Conservation (phyloP, 2,797 vertebrate species). For the Esox lucius region DNA sequence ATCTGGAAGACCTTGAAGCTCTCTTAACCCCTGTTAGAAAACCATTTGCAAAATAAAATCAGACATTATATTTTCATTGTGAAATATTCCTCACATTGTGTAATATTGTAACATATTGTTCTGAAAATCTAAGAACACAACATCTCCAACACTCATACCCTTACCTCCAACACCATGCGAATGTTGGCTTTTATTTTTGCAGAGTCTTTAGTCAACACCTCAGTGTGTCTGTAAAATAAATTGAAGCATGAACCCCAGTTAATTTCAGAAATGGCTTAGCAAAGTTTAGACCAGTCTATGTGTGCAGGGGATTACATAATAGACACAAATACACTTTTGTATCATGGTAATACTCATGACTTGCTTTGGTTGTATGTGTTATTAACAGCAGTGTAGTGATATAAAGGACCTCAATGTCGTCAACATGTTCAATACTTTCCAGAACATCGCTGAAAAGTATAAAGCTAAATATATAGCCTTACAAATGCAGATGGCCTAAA, state of each 20-base stretch:
- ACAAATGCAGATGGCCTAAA: too few relatives aligned
- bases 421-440: too few relatives aligned
- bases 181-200: conserved; percentile 91
- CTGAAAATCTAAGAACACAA: not conserved
- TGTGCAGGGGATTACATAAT: too few relatives aligned
- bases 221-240: conserved; percentile 74
- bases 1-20: conserved; percentile 81
- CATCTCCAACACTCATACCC: not conserved
- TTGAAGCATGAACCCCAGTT: not conserved
- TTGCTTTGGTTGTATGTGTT: too few relatives aligned
- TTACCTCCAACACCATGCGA: conserved; percentile 87
- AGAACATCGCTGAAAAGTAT: too few relatives aligned
- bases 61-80: not conserved
- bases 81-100: not conserved
- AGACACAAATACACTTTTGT: not conserved
- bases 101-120: not conserved
- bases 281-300: too few relatives aligned
- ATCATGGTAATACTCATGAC: not conserved
- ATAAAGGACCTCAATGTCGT: too few relatives aligned
- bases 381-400: too few relatives aligned
- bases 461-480: too few relatives aligned
- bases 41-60: not conserved
- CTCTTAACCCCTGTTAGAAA: conserved; percentile 78
- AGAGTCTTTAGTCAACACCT: conserved; percentile 84
- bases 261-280: too few relatives aligned